Base-by-base conservation (phyloP, 2,888 invertebrate species). In the Aporophyla nigra region DNA sequence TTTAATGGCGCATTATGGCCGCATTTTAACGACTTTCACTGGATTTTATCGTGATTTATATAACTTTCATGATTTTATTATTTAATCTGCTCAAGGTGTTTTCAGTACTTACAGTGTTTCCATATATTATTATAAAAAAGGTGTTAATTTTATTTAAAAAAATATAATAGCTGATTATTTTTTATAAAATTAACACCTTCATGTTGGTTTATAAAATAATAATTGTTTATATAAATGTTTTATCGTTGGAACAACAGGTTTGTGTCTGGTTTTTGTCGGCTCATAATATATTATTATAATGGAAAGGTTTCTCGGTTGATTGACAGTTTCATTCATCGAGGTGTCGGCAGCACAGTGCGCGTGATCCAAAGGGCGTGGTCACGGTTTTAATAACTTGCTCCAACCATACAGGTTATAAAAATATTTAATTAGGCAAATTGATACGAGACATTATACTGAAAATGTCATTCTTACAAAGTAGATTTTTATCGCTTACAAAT, bases 261-360 rank as follows among this genome's bases (percentile, higher is more conserved):
- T 54, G 58, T 72, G 54, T 78, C 77, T 67, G 76, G 69, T 68
- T 80, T 78, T 62, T 65, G 58, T 81, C 63, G 43, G 80, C 33
- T 74, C 53, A 51, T 80, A 70, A 56, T 71, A 27, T 56, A 59
- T 67, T 62, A 82, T 67, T 80, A 62, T 85, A 85, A 83, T 82
- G 85, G 86, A 90, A 92, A 90, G 88, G 90, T 89, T 86, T 77
- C 79, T 81, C 77, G 71, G 56, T 85, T 91, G 91, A 93, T 89
- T 91, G 92, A 91, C 92, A 90, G 92, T 80, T 86, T 83, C 84
- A 90, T 90, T 87, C 86, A 88, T 79, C 80, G 86, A 89, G 78
- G 88, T 91, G 91, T 92, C 91, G 78, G 86, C 81, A 74, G 61
- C 49, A 63, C 74, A 62, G 72, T 49, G 76, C 66, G 63, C 74